Percentiles rank a stretch among this genome's conserved stretches.
These are phyloP conservation scores for Lepidocyrtinus sp. DNA, from an alignment of 2,888 invertebrate species.

Conservation along the genomic window DNA sequence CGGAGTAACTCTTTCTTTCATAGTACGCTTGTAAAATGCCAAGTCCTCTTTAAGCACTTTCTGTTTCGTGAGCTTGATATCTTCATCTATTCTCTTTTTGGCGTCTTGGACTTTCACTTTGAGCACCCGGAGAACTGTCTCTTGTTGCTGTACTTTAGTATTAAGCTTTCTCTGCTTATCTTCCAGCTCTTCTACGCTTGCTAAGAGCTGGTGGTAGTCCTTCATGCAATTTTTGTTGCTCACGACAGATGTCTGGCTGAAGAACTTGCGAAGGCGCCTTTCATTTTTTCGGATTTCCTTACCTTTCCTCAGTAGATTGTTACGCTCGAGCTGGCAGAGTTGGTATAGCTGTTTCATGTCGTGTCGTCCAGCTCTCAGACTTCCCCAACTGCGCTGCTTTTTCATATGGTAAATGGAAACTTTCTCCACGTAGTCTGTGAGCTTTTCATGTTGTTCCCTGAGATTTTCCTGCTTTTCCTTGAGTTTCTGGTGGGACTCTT, in stretches of 20 bases:
- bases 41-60: background rate
- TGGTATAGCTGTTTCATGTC: slow-evolving; percentile 31
- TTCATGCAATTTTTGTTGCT: slow-evolving; percentile 19
- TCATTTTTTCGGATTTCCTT: background rate
- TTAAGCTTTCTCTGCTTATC: slow-evolving; percentile 3
- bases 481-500: slow-evolving; percentile 32
- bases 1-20: background rate
- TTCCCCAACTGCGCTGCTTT: slow-evolving; percentile 16
- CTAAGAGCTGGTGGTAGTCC: background rate
- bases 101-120: slow-evolving; percentile 13
- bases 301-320: slow-evolving; percentile 1
- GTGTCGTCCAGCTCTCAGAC: slow-evolving; percentile 28
- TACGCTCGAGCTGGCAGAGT: slow-evolving; percentile 12
- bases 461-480: slow-evolving; percentile 22
- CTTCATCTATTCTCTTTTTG: background rate
- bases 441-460: slow-evolving; percentile 21
- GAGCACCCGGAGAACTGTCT: background rate
- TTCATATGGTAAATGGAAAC: slow-evolving; percentile 12
- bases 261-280: background rate
- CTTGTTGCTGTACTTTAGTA: slow-evolving; percentile 12
- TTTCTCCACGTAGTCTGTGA: slow-evolving; percentile 14
- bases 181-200: background rate
- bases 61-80: slow-evolving; percentile 7
- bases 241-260: slow-evolving; percentile 21
- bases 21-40: background rate